Conservation (phyloP, 2,113 vertebrate genomes). For the Illadopsis cleaveri region DNA sequence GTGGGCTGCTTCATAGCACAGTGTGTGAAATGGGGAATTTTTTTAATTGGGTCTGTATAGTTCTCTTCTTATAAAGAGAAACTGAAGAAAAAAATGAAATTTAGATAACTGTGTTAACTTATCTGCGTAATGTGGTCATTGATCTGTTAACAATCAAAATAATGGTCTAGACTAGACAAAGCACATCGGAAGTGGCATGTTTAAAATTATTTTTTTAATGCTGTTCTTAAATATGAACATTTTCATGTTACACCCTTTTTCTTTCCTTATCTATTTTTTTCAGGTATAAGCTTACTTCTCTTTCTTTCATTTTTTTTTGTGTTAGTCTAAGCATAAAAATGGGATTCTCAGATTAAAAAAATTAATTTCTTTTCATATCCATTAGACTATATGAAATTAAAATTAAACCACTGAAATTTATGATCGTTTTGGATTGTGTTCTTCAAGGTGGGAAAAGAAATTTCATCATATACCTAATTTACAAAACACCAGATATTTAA, state of each 20-base stretch:
- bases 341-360: neutral
- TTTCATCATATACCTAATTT: neutral
- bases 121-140: neutral
- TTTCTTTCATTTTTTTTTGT: neutral
- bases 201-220: neutral
- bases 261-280: neutral
- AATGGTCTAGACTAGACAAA: neutral
- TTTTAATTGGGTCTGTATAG: neutral
- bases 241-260: neutral
- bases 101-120: neutral
- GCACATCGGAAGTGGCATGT: neutral
- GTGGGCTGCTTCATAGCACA: neutral
- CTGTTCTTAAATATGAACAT: neutral
- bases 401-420: neutral
- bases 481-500: neutral
- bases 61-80: neutral
- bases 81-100: neutral
- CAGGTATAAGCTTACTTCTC: neutral
- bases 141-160: neutral
- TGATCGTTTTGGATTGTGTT: neutral
- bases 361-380: neutral
- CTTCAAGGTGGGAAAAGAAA: neutral
- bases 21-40: neutral
- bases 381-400: neutral
- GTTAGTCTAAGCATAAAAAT: neutral